Conservation (phyloP, 92 coral and sea anemone species). For the Pocillopora meandrina region DNA sequence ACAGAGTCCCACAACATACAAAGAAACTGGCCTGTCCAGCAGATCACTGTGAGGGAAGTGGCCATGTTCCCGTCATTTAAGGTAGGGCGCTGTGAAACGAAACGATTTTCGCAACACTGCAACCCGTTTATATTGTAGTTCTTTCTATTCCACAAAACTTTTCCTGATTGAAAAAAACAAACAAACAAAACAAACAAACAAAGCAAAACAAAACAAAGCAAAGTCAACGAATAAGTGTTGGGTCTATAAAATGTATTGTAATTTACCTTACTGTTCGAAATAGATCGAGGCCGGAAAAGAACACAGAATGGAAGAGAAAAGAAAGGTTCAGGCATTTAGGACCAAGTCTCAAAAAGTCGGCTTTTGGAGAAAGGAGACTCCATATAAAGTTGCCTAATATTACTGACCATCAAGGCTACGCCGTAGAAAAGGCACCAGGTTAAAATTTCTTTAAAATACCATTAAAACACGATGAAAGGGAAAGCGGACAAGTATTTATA, state of each 20-base stretch:
- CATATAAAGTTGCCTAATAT: not conserved
- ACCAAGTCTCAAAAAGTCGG: not conserved
- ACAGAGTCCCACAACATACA: conserved; percentile 31
- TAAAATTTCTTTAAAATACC: no score
- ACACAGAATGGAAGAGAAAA: conserved; percentile 15
- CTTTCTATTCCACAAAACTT: no score
- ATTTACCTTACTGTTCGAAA: no score
- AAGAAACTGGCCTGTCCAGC: conserved; percentile 61
- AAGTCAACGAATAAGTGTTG: no score
- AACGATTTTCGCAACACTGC: no score
- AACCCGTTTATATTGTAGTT: no score
- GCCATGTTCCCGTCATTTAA: conserved; percentile 43
- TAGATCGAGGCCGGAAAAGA: not conserved
- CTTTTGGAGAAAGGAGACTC: conserved; percentile 5
- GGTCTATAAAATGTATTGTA: no score
- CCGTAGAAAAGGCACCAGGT: not conserved
- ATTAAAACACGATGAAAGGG: no score
- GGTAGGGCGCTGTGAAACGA: not conserved
- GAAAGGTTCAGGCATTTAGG: not conserved
- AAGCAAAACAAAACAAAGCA: no score
- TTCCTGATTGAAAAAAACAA: no score
- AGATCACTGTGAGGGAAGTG: conserved; percentile 37
- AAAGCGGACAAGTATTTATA: no score
- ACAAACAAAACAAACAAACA: no score
- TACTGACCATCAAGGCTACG: conserved; percentile 6